phyloP scores from a whole-genome alignment of 2,113 vertebrate genomes.

The Myrmophylax atrothorax region DNA sequence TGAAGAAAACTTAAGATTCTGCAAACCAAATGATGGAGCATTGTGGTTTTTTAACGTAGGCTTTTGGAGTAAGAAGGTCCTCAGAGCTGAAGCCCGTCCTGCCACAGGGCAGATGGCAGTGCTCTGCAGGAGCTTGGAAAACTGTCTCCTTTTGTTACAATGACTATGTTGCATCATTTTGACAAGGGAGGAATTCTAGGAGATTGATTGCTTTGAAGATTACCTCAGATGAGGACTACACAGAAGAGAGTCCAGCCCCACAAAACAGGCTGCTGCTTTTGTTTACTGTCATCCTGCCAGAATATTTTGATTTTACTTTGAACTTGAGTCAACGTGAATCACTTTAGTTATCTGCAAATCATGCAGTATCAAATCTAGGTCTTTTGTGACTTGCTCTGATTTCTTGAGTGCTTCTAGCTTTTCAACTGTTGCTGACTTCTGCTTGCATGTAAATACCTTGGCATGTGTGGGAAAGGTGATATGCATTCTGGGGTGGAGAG shows the following conservation, averaged over 20 bases:
- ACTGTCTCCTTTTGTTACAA: background rate
- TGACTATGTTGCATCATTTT: background rate
- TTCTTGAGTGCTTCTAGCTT: background rate
- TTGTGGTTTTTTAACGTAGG: fast-evolving
- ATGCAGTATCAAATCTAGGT: background rate
- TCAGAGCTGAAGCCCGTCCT: background rate
- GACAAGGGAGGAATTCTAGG: background rate
- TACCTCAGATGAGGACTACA: background rate
- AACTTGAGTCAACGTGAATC: background rate
- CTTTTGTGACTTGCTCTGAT: background rate
- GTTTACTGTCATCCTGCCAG: background rate
- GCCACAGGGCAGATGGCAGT: background rate
- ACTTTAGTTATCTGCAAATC: background rate
- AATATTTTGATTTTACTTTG: background rate
- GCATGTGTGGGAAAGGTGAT: background rate
- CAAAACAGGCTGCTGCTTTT: background rate
- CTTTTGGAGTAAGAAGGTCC: background rate
- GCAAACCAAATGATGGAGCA: background rate
- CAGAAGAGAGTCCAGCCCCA: background rate
- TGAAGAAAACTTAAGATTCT: background rate
- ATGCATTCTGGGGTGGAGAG: background rate
- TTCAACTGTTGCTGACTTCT: background rate
- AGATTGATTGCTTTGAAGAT: background rate
- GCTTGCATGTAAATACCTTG: background rate
- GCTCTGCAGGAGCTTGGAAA: background rate